Conservation (phyloP, 37 sponge, comb jelly and placozoan species). For the Bolinopsis microptera region DNA sequence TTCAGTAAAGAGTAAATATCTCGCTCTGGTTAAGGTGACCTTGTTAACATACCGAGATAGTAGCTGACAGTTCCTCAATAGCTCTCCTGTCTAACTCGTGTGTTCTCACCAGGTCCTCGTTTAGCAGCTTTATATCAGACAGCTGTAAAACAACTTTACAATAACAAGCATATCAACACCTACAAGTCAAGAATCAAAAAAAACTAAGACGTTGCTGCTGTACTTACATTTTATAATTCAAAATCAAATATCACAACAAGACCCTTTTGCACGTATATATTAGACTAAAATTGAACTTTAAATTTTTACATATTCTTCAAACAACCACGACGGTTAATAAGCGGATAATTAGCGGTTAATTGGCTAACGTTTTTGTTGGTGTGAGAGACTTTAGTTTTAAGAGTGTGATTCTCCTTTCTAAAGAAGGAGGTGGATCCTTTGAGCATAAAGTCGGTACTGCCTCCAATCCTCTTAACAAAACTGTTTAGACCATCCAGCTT, state of each 20-base stretch:
- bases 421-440: slow-evolving; percentile 63
- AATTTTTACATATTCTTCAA: too few species aligned
- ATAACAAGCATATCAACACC: background rate
- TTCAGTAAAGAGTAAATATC: too few species aligned
- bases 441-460: slow-evolving; percentile 14
- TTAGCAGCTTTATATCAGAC: slow-evolving; percentile 53
- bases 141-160: slow-evolving; percentile 6
- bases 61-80: slow-evolving; percentile 63
- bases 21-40: too few species aligned
- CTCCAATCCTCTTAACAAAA: slow-evolving; percentile 50
- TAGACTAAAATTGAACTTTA: too few species aligned
- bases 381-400: slow-evolving; percentile 17
- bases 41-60: slow-evolving; percentile 48
- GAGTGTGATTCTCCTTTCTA: slow-evolving; percentile 55
- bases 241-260: too few species aligned
- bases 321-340: too few species aligned
- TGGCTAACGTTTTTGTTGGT: slow-evolving; percentile 35
- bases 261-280: too few species aligned
- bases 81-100: slow-evolving; percentile 55
- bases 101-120: slow-evolving; percentile 36
- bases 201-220: too few species aligned
- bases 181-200: background rate
- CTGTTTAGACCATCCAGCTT: slow-evolving; percentile 31
- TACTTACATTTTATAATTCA: too few species aligned
- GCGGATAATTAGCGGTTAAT: too few species aligned